Evolutionary conservation across 2,797 vertebrate genomes (phyloP).

Genomic region (Acanthis flammea): DNA sequence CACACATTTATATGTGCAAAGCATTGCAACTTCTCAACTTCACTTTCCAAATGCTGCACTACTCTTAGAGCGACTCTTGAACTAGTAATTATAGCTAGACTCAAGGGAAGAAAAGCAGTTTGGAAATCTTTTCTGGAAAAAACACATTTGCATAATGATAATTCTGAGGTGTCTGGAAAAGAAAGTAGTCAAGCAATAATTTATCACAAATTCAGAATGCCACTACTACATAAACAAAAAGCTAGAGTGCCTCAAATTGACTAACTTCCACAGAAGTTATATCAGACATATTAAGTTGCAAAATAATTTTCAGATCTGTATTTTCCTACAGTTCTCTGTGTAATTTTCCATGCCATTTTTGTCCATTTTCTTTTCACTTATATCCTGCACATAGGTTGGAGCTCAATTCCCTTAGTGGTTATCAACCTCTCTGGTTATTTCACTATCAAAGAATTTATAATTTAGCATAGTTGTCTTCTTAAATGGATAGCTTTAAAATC

Average conservation of each 20-base stretch:
- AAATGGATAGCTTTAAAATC: not conserved
- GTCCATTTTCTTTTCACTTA: not conserved
- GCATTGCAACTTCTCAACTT: not conserved
- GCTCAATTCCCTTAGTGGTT: not conserved
- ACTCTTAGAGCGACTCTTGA: not conserved
- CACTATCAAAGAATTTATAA: not conserved
- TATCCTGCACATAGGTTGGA: not conserved
- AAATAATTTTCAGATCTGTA: not conserved
- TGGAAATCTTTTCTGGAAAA: not conserved
- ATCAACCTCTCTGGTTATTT: not conserved
- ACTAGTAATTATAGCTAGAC: not conserved
- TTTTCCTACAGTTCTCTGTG: not conserved
- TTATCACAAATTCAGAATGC: not conserved
- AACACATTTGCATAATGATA: not conserved
- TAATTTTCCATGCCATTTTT: not conserved
- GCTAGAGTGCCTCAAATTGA: not conserved
- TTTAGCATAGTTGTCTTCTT: not conserved
- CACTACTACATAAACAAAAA: not conserved
- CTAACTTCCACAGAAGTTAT: not conserved
- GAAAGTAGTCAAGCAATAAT: not conserved
- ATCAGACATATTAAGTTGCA: not conserved
- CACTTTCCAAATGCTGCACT: not conserved
- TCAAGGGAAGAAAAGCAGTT: not conserved
- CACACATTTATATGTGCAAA: not conserved
- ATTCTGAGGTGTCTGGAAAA: not conserved